phyloP scores from a whole-genome alignment of 2,797 vertebrate genomes.

The Catostomus latipinnis region DNA sequence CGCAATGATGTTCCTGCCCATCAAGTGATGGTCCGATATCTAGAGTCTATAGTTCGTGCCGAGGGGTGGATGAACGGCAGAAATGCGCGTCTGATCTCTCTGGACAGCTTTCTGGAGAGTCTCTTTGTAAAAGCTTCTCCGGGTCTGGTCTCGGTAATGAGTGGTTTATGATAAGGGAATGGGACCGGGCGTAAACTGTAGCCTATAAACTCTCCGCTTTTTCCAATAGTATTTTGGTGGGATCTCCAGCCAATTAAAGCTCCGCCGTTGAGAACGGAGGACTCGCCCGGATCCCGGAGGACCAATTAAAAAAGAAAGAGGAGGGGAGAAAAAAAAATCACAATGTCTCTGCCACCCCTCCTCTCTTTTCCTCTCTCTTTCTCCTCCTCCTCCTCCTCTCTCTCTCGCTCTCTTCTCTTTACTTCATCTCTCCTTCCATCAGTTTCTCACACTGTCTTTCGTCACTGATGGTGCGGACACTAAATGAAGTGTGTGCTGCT shows the following conservation, averaged over 20 bases:
- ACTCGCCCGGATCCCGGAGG: constrained; percentile 73
- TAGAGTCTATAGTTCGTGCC: constrained; percentile 39
- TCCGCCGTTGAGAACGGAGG: constrained; percentile 68
- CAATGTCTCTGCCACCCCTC: constrained; percentile 52
- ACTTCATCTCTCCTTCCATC: constrained; percentile 38
- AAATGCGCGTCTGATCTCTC: constrained; percentile 44
- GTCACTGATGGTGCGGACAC: constrained; percentile 8
- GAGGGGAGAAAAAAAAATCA: constrained; percentile 43
- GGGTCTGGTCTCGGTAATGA: constrained; percentile 43
- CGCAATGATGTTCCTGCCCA: constrained; percentile 68
- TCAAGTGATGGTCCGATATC: constrained; percentile 70
- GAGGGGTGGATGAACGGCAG: constrained; percentile 45
- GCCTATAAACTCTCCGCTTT: constrained; percentile 34
- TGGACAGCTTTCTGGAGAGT: constrained; percentile 47
- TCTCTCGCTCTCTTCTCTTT: background rate
- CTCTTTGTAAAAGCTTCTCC: constrained; percentile 18
- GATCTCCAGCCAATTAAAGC: constrained; percentile 79
- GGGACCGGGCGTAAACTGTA: constrained; percentile 17
- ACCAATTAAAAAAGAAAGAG: constrained; percentile 80
- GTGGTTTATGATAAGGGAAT: constrained; percentile 13
- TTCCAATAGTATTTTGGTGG: constrained; percentile 57
- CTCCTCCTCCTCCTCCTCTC: constrained; percentile 22
- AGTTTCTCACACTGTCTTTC: constrained; percentile 45
- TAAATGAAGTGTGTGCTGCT: background rate
- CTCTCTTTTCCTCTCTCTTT: constrained; percentile 23